Base-by-base conservation (phyloP, 2,113 vertebrate species). In the Sinocyclocheilus anophthalmus region DNA sequence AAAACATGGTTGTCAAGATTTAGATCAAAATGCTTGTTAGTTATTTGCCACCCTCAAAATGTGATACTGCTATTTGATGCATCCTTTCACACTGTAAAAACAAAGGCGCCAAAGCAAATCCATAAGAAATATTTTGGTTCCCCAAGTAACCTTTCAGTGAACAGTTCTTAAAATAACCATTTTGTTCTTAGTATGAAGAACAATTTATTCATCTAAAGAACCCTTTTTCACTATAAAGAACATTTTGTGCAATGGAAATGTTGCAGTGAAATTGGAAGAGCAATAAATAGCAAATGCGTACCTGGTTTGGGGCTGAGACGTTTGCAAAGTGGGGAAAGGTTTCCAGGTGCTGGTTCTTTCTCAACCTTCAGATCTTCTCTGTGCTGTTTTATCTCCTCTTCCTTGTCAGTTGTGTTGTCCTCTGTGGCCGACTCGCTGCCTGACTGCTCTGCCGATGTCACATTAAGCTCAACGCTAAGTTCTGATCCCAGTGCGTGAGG, bases 251-350 rank as follows among this genome's bases (percentile, higher is more conserved):
- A 53, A 53, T 53, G 50, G 50, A 53, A 53, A 53, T 1, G 13
- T 16, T 53, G 10, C 20, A 8, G 24, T 75, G 22, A 75, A 42
- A 42, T 73, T 76, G 22, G n/a, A 77, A 14, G 14, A 53, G n/a
- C 75, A 53, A 8, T 73, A 76, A 12, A 78, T 57, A 33, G 48
- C 3, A 37, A 37, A 63, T 39, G 18, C 1, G 3, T 86, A 99
- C 98, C 98, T 96, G 96, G 93, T 96, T 99, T 99, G 10, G 98
- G 97, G 91, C 97, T 99, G 0, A 96, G 95, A 85, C 96, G 95
- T 92, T 97, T 99, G 94, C 96, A 97, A 85, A 92, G 93, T 30
- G 96, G 93, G 2, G 92, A 92, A 78, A 96, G 93, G 92, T 91
- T 93, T 33, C 95, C 96, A 22, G 95, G 92, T 55, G 93, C 95